A percentile compares a stretch with the other conserved stretches of the same genome.
phyloP scores from a whole-genome alignment of 64 coral and sea anemone genomes.

The Stichodactyla mertensii region DNA sequence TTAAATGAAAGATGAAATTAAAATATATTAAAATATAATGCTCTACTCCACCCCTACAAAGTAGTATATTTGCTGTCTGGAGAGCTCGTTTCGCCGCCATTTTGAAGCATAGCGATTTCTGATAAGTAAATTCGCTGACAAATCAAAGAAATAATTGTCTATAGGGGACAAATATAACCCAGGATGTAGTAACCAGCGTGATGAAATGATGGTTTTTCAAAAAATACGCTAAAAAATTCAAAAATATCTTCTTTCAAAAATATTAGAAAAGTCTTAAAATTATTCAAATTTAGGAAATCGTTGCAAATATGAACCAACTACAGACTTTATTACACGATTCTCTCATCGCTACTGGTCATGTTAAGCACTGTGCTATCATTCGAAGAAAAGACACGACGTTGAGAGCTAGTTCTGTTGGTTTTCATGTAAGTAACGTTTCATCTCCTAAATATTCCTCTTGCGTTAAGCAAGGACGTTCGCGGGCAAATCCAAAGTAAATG shows the following conservation, averaged over 20 bases:
- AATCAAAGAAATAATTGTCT: neutral
- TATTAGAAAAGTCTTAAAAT: neutral
- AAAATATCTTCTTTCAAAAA: neutral
- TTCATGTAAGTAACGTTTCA: slow-evolving; percentile 62
- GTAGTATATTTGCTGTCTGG: neutral
- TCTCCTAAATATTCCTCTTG: too few species aligned
- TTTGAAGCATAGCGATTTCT: neutral
- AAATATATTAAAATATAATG: neutral
- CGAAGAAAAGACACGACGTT: slow-evolving; percentile 89
- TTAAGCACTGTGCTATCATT: slow-evolving; percentile 93
- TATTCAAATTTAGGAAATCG: neutral
- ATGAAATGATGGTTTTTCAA: neutral
- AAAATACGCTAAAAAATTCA: neutral
- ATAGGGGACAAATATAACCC: neutral
- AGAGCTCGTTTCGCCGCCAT: neutral
- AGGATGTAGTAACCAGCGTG: neutral
- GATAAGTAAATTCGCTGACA: neutral
- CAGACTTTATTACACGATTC: slow-evolving; percentile 96
- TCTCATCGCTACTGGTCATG: slow-evolving; percentile 89
- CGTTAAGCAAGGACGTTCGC: too few species aligned
- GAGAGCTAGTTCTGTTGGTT: slow-evolving; percentile 80
- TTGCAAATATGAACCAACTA: slow-evolving; percentile 80
- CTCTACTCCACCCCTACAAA: neutral
- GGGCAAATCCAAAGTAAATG: too few species aligned
- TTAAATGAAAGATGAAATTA: neutral